Conservation (phyloP, 2,888 invertebrate species). For the Pseudoips prasinana region DNA sequence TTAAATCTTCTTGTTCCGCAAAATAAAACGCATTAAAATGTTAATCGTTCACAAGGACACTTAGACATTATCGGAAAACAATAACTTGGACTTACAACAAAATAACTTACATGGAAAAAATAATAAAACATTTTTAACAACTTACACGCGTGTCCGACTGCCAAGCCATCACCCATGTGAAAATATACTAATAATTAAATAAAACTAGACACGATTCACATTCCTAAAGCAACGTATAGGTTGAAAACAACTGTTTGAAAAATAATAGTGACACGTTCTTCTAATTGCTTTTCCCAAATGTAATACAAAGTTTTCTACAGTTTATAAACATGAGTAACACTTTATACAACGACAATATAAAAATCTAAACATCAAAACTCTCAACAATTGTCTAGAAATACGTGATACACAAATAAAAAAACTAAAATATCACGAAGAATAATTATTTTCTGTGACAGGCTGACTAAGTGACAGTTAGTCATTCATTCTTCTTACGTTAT, state of each 20-base stretch:
- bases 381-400: conserved; percentile 56
- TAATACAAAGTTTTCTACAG: conserved; percentile 44
- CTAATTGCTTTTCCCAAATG: conserved; percentile 53
- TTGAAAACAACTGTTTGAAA: conserved; percentile 67
- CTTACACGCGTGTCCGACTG: conserved; percentile 80
- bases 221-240: conserved; percentile 67
- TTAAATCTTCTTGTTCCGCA: conserved; percentile 44
- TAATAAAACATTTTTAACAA: conserved; percentile 25
- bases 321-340: conserved; percentile 57
- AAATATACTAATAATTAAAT: conserved; percentile 69
- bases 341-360: conserved; percentile 46
- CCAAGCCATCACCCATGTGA: conserved; percentile 82
- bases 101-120: conserved; percentile 15
- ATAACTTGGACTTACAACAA: conserved; percentile 13
- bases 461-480: conserved; percentile 27
- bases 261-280: conserved; percentile 74
- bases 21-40: conserved; percentile 58
- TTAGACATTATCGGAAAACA: conserved; percentile 27
- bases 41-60: conserved; percentile 69
- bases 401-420: conserved; percentile 75
- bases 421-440: conserved; percentile 70
- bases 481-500: conserved; percentile 12
- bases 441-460: conserved; percentile 52
- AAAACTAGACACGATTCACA: conserved; percentile 68
- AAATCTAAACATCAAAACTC: conserved; percentile 63